phyloP scores from a whole-genome alignment of 2,113 vertebrate genomes.

The Tonatia bakeri region DNA sequence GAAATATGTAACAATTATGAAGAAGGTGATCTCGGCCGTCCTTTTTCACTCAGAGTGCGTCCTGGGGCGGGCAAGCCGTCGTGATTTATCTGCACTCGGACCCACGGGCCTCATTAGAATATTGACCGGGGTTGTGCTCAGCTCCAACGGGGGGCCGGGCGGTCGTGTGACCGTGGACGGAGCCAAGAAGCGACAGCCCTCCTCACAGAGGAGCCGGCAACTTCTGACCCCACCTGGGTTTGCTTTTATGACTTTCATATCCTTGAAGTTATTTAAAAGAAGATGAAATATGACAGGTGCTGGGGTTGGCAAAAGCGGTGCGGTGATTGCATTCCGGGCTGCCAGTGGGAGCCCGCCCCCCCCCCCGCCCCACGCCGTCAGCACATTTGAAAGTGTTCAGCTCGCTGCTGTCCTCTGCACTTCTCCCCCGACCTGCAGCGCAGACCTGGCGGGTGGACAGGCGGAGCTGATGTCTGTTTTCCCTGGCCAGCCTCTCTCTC shows the following conservation, averaged over 20 bases:
- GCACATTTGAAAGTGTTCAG: constrained; percentile 72
- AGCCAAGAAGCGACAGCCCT: constrained; percentile 80
- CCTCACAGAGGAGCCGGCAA: constrained; percentile 76
- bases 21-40: constrained; percentile 52
- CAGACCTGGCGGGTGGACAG: not conserved
- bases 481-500: not conserved
- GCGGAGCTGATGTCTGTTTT: not conserved
- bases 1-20: constrained; percentile 69
- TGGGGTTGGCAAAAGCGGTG: constrained; percentile 84
- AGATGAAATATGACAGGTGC: constrained; percentile 87
- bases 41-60: constrained; percentile 46
- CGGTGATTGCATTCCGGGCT: constrained; percentile 81
- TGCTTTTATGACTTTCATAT: constrained; percentile 89
- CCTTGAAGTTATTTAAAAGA: constrained; percentile 87
- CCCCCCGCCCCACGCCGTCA: constrained; percentile 56
- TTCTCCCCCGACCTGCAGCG: constrained; percentile 41
- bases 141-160: constrained; percentile 56
- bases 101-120: constrained; percentile 61
- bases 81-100: constrained; percentile 38
- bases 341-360: constrained; percentile 65
- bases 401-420: constrained; percentile 54
- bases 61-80: constrained; percentile 28
- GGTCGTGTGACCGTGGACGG: constrained; percentile 63
- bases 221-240: constrained; percentile 81
- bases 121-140: constrained; percentile 59